Evolutionary conservation across 2,888 invertebrate species (phyloP), one percentile per base, ranked within the genome.

Genomic region (Cheilosia vulpina): DNA sequence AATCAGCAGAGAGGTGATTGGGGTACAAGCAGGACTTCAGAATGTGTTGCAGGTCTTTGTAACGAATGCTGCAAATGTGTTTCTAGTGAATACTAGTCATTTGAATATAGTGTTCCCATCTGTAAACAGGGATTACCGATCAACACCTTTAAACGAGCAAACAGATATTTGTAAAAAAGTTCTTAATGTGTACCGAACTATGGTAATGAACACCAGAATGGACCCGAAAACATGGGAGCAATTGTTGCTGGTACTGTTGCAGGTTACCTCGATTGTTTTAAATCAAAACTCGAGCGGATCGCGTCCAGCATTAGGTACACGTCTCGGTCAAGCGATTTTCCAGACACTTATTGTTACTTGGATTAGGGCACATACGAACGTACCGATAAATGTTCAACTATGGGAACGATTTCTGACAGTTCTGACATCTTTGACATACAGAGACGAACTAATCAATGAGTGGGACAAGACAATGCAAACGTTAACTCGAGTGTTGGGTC

Each of bases 381-480:
- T 98, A 6, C 95, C 96, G 4, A 97, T 99, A 80, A 96, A 96
- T 75, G 94, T 96, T 6, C 96, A 97, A 89, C 93, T 99, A 55
- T 99, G 99, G 99, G 98, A 98, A 93, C 96, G 97, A 90, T 98
- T 99, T 91, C 94, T 98, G 90, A 94, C 95, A 82, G 96, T 98
- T 11, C 93, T 99, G 19, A 96, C 96, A 0, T 95, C 97, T 1
- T 94, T 99, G 6, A 98, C 98, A 0, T 96, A 96, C 88, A 98
- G 98, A 96, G 98, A 98, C 90, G 98, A 98, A 90, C 94, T 99
- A 13, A 96, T 99, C 85, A 96, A 96, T 87, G 98, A 99, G 91
- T 99, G 98, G 98, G 97, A 97, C 95, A 98, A 98, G 95, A 98
- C 98, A n/a, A 95, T 99, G 95, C 98, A 98, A 90, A 99, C 98